These are phyloP conservation scores for Sarcophaga carnaria DNA, from an alignment of 2,888 invertebrate genomes.

Conservation along the genomic window DNA sequence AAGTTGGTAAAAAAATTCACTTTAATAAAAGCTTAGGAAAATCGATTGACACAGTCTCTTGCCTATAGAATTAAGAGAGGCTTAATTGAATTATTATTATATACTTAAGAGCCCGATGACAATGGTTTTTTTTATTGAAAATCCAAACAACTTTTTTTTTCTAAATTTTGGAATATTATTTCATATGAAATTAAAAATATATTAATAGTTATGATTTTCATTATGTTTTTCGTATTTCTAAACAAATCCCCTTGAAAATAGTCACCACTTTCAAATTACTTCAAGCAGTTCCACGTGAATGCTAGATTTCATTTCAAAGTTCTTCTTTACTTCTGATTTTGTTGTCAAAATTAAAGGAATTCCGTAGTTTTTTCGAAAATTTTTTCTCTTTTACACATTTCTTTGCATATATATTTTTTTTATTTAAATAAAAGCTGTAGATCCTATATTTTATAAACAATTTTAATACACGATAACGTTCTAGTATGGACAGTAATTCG, in stretches of 20 bases:
- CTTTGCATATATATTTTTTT: constrained; percentile 1
- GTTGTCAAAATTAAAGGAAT: constrained; percentile 37
- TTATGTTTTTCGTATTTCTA: neutral
- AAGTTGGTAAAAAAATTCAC: too few relatives aligned
- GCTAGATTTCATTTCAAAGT: neutral
- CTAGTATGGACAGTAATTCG: constrained; percentile 47
- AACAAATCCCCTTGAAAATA: neutral
- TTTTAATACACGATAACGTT: neutral
- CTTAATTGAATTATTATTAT: too few relatives aligned
- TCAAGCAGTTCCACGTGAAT: neutral
- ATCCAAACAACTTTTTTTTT: too few relatives aligned
- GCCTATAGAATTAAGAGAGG: too few relatives aligned
- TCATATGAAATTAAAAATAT: too few relatives aligned
- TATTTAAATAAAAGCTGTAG: neutral
- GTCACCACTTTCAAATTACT: neutral
- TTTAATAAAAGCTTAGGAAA: too few relatives aligned
- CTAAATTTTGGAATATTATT: too few relatives aligned
- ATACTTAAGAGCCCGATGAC: too few relatives aligned
- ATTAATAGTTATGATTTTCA: neutral
- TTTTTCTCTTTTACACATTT: neutral
- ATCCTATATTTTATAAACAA: constrained; percentile 14
- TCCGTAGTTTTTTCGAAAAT: constrained; percentile 14
- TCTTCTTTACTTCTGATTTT: constrained; percentile 35
- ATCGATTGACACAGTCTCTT: too few relatives aligned
- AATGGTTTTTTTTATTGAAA: too few relatives aligned